Evolutionary conservation across 2,797 vertebrate species (phyloP).

Genomic region (Phalanger gymnotis): DNA sequence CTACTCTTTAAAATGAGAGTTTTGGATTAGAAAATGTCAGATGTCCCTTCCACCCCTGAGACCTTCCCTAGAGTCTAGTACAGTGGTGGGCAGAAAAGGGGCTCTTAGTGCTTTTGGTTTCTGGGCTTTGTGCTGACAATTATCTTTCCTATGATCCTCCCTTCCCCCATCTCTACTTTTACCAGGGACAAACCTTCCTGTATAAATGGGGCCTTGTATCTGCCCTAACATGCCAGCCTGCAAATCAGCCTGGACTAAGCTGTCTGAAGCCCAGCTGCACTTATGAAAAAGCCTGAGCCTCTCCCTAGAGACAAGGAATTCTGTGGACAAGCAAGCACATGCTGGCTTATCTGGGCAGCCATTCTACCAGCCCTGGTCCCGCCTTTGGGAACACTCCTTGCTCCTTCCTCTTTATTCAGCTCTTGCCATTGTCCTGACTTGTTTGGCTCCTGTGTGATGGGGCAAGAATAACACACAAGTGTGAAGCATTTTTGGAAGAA

Average conservation of each 20-base stretch:
- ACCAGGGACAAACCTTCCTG: slow-evolving; percentile 31
- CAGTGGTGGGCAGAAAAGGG: background rate
- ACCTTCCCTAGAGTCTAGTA: background rate
- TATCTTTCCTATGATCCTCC: background rate
- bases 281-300: slow-evolving; percentile 80
- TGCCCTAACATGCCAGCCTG: slow-evolving; percentile 78
- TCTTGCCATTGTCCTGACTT: slow-evolving; percentile 73
- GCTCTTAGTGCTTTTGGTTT: background rate
- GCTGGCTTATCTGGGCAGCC: slow-evolving; percentile 76
- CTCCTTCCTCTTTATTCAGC: slow-evolving; percentile 62
- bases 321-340: slow-evolving; percentile 79
- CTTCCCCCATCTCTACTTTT: slow-evolving; percentile 17
- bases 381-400: slow-evolving; percentile 77
- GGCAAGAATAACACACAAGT: background rate
- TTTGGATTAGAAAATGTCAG: background rate
- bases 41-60: background rate
- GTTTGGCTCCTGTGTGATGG: slow-evolving; percentile 32
- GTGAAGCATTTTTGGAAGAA: background rate
- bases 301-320: slow-evolving; percentile 81
- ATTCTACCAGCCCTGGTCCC: slow-evolving; percentile 71
- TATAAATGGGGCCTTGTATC: slow-evolving; percentile 39
- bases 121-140: fast-evolving
- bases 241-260: slow-evolving; percentile 76
- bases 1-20: background rate
- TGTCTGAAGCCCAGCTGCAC: slow-evolving; percentile 72